These are phyloP conservation scores for Megalurothrips usitatus DNA, from an alignment of 2,888 invertebrate species.

Conservation along the genomic window DNA sequence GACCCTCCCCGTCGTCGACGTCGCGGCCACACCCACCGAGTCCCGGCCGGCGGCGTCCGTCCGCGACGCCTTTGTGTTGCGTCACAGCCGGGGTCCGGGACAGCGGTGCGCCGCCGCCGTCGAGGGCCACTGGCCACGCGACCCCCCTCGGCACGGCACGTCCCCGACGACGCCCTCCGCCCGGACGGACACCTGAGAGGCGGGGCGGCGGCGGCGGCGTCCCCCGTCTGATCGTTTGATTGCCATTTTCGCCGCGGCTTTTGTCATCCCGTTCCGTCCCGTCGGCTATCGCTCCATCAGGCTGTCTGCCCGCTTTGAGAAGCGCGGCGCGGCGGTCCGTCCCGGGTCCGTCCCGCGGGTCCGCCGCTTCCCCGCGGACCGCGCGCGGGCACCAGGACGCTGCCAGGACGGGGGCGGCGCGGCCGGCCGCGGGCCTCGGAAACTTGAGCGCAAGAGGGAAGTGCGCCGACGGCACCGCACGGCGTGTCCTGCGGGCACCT, in stretches of 20 bases:
- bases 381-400: too few relatives aligned
- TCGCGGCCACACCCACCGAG: background rate
- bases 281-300: too few relatives aligned
- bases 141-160: background rate
- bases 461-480: background rate
- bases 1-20: background rate
- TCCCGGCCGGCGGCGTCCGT: background rate
- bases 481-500: background rate
- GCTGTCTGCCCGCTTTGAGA: too few relatives aligned
- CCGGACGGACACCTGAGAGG: background rate
- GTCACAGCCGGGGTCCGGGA: background rate
- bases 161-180: too few relatives aligned
- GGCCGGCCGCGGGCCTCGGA: background rate
- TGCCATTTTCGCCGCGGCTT: background rate
- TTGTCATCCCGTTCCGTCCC: too few relatives aligned
- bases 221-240: background rate
- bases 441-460: conserved; percentile 17
- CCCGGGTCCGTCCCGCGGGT: too few relatives aligned
- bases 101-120: background rate
- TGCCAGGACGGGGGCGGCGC: too few relatives aligned
- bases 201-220: background rate
- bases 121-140: background rate
- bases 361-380: too few relatives aligned
- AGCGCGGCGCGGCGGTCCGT: too few relatives aligned
- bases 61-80: background rate